Evolutionary conservation across 1,140 invertebrate genomes (phyloP), one percentile per base, ranked within the genome.

Genomic region (Sinella curviseta): DNA sequence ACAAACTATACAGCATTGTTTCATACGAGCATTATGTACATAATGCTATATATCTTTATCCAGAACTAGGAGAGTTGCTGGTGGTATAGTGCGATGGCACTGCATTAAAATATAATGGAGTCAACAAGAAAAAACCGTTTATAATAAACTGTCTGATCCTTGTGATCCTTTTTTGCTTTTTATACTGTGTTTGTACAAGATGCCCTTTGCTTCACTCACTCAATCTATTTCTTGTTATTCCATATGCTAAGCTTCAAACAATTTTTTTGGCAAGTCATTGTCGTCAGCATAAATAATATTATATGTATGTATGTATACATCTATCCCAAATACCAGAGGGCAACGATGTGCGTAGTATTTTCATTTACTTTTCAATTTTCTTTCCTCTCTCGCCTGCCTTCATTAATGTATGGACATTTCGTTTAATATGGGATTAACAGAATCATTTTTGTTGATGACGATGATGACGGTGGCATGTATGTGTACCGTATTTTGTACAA

Each of bases 71-170:
- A 60, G 24, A 60, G 55, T n/a, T n/a, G n/a, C n/a, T n/a, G n/a
- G n/a, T n/a, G n/a, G n/a, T n/a, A n/a, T n/a, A n/a, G 39, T 48
- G 39, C 39, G 39, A 20, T 48, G 39, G 39, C 39, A 48, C 39
- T 70, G 12, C 31, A 70, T 70, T 70, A 31, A 8, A 33, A 70
- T 70, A 70, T 70, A 70, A 70, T 70, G 31, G 65, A 70, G 65
- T 70, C 65, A 70, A 70, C 8, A 60, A 26, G 55, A 60, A 70
- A 70, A 30, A 70, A 70, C 31, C 4, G 65, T 70, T 70, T 70
- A 70, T 70, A 31, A 70, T 65, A 65, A 70, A 70, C 65, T 70
- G 65, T 70, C 65, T 70, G 65, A 70, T 70, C 28, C 12, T 70
- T 70, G 2, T 70, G 65, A 70, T 70, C 65, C 65, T 70, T 30